Evolutionary conservation across 2,888 invertebrate genomes (phyloP).

Genomic region (Agonopterix alstromeriana): DNA sequence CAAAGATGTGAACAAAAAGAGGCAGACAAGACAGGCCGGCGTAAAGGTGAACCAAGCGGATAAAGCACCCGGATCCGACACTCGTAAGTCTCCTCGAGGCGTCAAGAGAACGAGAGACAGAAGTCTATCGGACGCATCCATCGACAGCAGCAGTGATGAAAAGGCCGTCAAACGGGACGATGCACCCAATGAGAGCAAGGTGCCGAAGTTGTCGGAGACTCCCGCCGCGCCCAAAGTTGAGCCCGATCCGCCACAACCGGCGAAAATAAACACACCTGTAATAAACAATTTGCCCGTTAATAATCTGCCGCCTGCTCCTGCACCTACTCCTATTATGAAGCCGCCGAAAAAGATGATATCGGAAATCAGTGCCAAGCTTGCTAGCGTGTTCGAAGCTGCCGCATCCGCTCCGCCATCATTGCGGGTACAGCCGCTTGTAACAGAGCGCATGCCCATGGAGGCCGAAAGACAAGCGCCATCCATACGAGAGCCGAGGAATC

Average conservation of each 20-base stretch:
- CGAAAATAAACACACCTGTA: slow-evolving; percentile 9
- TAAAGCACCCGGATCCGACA: slow-evolving; percentile 39
- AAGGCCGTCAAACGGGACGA: slow-evolving; percentile 54
- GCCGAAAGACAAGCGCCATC: slow-evolving; percentile 14
- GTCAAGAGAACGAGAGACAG: slow-evolving; percentile 79
- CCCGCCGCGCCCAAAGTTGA: slow-evolving; percentile 19
- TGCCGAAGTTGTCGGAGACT: slow-evolving; percentile 35
- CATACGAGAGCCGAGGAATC: slow-evolving; percentile 9
- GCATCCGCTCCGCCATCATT: slow-evolving; percentile 20
- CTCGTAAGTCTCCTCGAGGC: slow-evolving; percentile 80
- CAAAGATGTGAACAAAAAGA: slow-evolving; percentile 59
- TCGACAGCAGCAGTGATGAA: slow-evolving; percentile 80
- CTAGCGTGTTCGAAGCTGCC: slow-evolving; percentile 50
- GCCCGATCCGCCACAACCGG: slow-evolving; percentile 13
- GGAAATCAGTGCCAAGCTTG: slow-evolving; percentile 58
- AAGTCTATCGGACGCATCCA: slow-evolving; percentile 80
- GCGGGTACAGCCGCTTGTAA: slow-evolving; percentile 9
- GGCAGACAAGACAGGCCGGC: slow-evolving; percentile 75
- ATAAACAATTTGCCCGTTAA: not conserved
- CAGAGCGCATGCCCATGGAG: slow-evolving; percentile 11
- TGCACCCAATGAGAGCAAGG: slow-evolving; percentile 35
- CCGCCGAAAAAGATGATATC: slow-evolving; percentile 67
- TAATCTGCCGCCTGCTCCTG: slow-evolving; percentile 10
- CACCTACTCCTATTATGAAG: slow-evolving; percentile 53
- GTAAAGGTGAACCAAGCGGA: slow-evolving; percentile 37